Conservation (phyloP, 2,888 invertebrate genomes). For the Drosophila eohydei region DNA sequence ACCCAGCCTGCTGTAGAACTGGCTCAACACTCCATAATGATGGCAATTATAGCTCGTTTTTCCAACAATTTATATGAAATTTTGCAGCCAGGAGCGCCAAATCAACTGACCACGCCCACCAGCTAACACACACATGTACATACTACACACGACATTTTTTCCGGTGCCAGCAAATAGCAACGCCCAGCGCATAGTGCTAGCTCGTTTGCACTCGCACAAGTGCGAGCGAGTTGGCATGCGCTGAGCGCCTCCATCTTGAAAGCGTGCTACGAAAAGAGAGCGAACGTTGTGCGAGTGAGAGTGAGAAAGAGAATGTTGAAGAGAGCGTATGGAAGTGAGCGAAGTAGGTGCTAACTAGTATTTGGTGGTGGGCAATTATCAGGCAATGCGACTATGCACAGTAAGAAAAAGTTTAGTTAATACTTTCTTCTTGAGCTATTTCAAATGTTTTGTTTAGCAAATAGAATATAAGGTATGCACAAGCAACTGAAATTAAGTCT, state of each 20-base stretch:
- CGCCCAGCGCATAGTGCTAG: slow-evolving; percentile 56
- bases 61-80: slow-evolving; percentile 82
- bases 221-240: slow-evolving; percentile 44
- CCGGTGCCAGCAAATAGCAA: slow-evolving; percentile 42
- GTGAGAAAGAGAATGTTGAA: slow-evolving; percentile 17
- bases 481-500: too few species aligned
- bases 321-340: slow-evolving; percentile 35
- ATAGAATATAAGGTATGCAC: too few species aligned
- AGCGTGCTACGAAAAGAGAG: slow-evolving; percentile 42
- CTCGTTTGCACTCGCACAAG: slow-evolving; percentile 32
- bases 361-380: slow-evolving; percentile 53
- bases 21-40: slow-evolving; percentile 84
- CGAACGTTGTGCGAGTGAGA: slow-evolving; percentile 28
- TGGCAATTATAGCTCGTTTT: slow-evolving; percentile 84
- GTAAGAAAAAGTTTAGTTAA: slow-evolving; percentile 9
- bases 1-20: slow-evolving; percentile 55
- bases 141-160: slow-evolving; percentile 50
- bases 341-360: slow-evolving; percentile 35
- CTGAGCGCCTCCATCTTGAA: slow-evolving; percentile 80
- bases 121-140: slow-evolving; percentile 39
- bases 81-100: slow-evolving; percentile 52
- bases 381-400: slow-evolving; percentile 35
- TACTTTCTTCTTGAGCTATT: neutral
- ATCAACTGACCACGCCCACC: slow-evolving; percentile 46
- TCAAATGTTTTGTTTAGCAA: too few species aligned